Base-by-base conservation (phyloP, 1,140 invertebrate genomes). In the Cecropterus lyciades region DNA sequence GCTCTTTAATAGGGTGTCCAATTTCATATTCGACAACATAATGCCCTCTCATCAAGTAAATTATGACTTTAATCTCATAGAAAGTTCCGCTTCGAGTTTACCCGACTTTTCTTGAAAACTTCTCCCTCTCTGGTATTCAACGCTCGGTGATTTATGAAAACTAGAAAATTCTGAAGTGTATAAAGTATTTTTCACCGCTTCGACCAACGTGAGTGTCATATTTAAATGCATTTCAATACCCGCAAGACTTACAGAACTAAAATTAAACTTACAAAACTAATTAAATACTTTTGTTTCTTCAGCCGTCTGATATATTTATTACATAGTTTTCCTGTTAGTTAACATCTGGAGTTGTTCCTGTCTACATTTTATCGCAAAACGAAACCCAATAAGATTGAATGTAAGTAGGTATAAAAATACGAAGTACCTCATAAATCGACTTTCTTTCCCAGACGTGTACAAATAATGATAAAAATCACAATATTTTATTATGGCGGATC, bases 61-160 rank as follows among this genome's bases (percentile, higher is more conserved):
- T 87, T 88, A 89, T 87, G 79, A 85, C 78, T 87, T 89, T 85
- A 86, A 88, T 91, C 84, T 82, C 73, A 82, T 80, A 80, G 74
- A 89, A 89, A 87, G 80, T 84, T 87, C 75, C 75, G 75, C 73
- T 77, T 73, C 70, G 77, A 85, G 77, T 84, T 86, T 87, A 86
- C 73, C 69, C 80, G 79, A 87, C 80, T 85, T 85, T 84, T 82
- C 84, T 84, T 85, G 81, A 70, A 82, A 90, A 87, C 80, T 87
- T 87, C 65, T 71, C 72, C 81, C 65, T 77, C 77, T 70, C 79
- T 76, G 73, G 74, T 81, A 83, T 87, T 85, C 84, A 87, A 70
- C 76, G 77, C 80, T 80, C 71, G 68, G 78, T 89, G 84, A 90
- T 90, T 90, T 90, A 91, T 91, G 84, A 79, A 87, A 89, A 89